Conservation (phyloP, 2,113 vertebrate genomes). For the Carassius auratus region DNA sequence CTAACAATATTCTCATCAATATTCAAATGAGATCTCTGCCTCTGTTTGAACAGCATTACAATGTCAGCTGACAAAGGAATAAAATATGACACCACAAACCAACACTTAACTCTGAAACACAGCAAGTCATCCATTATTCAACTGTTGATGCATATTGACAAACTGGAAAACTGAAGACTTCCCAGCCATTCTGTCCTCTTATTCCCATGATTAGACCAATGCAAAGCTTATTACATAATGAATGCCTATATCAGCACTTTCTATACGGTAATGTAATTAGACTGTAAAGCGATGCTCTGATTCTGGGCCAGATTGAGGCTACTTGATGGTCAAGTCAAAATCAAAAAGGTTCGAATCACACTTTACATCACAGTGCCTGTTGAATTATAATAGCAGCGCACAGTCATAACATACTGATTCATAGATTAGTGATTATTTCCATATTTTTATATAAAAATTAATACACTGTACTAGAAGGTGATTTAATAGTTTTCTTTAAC, state of each 20-base stretch:
- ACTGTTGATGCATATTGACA: not conserved
- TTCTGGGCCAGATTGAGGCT: not conserved
- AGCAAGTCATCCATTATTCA: not conserved
- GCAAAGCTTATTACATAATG: constrained; percentile 56
- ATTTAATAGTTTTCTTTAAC: too few relatives aligned
- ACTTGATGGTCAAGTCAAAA: not conserved
- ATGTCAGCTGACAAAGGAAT: not conserved
- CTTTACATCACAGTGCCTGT: not conserved
- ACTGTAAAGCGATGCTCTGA: constrained; percentile 12
- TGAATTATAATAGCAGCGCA: not conserved
- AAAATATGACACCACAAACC: not conserved
- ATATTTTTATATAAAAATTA: not conserved
- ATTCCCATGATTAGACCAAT: not conserved
- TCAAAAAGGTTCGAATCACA: constrained; percentile 1
- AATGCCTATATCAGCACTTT: constrained; percentile 38
- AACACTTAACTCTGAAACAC: not conserved
- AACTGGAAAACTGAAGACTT: not conserved
- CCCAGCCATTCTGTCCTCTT: not conserved
- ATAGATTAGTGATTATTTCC: not conserved
- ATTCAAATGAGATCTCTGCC: not conserved
- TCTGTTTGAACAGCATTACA: not conserved
- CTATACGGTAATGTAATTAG: constrained; percentile 33
- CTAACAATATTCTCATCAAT: not conserved
- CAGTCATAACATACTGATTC: not conserved
- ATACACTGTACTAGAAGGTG: not conserved